Conservation (phyloP, 1,140 invertebrate genomes). For the Artemia franciscana region DNA sequence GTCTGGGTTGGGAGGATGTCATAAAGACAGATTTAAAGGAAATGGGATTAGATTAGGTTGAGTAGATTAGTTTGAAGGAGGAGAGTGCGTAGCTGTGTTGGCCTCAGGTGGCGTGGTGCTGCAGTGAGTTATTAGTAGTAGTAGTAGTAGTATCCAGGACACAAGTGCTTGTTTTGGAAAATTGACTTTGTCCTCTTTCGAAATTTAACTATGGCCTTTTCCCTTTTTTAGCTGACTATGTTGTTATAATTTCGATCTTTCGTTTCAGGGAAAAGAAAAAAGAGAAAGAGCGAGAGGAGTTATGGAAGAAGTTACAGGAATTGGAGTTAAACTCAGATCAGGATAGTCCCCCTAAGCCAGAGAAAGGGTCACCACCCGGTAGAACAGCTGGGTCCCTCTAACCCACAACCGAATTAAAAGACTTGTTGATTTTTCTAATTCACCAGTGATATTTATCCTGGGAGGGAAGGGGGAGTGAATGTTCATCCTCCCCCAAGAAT, state of each 20-base stretch:
- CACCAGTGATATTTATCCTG: too few relatives aligned
- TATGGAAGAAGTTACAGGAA: conserved; percentile 75
- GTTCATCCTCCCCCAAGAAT: too few relatives aligned
- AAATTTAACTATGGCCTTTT: not conserved
- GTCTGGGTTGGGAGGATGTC: too few relatives aligned
- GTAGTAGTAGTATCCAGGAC: not conserved
- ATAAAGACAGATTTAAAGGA: too few relatives aligned
- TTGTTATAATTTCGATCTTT: not conserved
- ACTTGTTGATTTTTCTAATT: too few relatives aligned
- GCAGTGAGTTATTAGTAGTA: not conserved
- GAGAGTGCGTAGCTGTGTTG: not conserved
- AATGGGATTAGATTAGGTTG: too few relatives aligned
- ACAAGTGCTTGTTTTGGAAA: not conserved
- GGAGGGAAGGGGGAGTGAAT: too few relatives aligned
- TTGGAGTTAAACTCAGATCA: conserved; percentile 47
- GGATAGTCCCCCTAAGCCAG: too few relatives aligned
- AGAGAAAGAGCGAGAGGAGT: conserved; percentile 76
- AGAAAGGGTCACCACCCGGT: too few relatives aligned
- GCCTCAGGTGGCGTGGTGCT: not conserved
- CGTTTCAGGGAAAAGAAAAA: conserved; percentile 67
- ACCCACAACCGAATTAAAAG: too few relatives aligned
- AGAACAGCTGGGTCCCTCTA: too few relatives aligned
- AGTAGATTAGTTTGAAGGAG: too few relatives aligned
- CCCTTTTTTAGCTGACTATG: not conserved
- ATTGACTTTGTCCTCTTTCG: not conserved